These are phyloP conservation scores for Tubulanus polymorphus DNA, from an alignment of 2,888 invertebrate species.

Conservation along the genomic window DNA sequence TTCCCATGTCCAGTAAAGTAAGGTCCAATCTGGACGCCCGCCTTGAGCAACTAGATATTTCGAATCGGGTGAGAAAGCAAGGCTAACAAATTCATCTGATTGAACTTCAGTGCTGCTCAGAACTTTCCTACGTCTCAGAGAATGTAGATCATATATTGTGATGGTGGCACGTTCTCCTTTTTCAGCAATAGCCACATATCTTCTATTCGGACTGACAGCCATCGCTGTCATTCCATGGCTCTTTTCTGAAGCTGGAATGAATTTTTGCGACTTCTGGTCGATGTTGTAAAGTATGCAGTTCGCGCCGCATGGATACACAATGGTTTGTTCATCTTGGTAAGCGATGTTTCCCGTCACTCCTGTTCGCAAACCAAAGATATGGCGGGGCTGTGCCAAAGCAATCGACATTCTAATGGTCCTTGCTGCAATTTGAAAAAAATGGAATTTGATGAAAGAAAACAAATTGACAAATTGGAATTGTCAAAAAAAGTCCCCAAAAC, in stretches of 20 bases:
- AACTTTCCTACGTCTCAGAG: conserved; percentile 52
- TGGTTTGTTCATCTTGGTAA: conserved; percentile 54
- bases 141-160: conserved; percentile 55
- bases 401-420: conserved; percentile 43
- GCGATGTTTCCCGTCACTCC: conserved; percentile 50
- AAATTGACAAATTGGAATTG: neutral
- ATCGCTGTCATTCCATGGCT: conserved; percentile 53
- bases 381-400: conserved; percentile 48
- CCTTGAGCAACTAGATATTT: conserved; percentile 76
- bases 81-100: conserved; percentile 65
- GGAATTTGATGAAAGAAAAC: neutral
- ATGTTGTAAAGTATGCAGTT: conserved; percentile 55
- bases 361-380: conserved; percentile 52
- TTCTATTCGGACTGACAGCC: conserved; percentile 53
- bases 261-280: conserved; percentile 54
- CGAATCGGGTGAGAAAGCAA: conserved; percentile 78
- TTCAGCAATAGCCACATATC: conserved; percentile 54
- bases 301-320: conserved; percentile 55
- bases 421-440: neutral
- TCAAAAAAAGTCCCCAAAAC: too few species aligned
- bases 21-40: conserved; percentile 76
- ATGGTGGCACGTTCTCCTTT: conserved; percentile 53
- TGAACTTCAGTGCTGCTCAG: conserved; percentile 50
- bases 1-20: conserved; percentile 78
- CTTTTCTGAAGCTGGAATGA: conserved; percentile 54